These are phyloP conservation scores for Alligator sinensis DNA, from an alignment of 2,113 vertebrate species.

Conservation along the genomic window DNA sequence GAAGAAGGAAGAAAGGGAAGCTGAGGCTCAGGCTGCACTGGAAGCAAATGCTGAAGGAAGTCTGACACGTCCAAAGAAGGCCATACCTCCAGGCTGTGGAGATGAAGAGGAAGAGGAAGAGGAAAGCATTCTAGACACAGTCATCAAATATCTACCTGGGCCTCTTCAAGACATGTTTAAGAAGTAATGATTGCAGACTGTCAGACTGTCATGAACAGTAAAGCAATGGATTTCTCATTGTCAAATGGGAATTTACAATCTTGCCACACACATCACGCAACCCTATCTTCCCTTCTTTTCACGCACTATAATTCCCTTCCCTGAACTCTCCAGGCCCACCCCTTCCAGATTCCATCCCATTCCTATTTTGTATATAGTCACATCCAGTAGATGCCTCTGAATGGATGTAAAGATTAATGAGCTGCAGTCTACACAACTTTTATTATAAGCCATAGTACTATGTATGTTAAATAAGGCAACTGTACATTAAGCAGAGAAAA, in stretches of 20 bases:
- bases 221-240: constrained; percentile 76
- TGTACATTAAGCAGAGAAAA: constrained; percentile 60
- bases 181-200: constrained; percentile 85
- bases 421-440: constrained; percentile 78
- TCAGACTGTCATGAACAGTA: constrained; percentile 68
- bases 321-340: neutral
- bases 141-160: constrained; percentile 97
- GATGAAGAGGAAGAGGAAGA: constrained; percentile 90
- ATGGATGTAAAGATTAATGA: constrained; percentile 75
- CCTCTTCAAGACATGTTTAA: constrained; percentile 98
- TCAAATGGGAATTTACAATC: constrained; percentile 72
- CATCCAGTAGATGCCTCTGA: constrained; percentile 75
- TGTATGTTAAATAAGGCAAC: constrained; percentile 71
- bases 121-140: constrained; percentile 96
- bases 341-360: constrained; percentile 42
- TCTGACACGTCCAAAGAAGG: constrained; percentile 94
- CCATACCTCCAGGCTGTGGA: constrained; percentile 80
- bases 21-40: constrained; percentile 91
- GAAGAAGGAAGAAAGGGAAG: constrained; percentile 94
- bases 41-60: constrained; percentile 91
- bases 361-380: constrained; percentile 72
- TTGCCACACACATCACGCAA: neutral
- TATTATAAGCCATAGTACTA: constrained; percentile 85
- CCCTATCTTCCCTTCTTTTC: neutral
- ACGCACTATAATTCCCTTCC: constrained; percentile 38